Evolutionary conservation across 2,113 vertebrate genomes (phyloP), one percentile per base, ranked within the genome.

Genomic region (Boleophthalmus pectinirostris): DNA sequence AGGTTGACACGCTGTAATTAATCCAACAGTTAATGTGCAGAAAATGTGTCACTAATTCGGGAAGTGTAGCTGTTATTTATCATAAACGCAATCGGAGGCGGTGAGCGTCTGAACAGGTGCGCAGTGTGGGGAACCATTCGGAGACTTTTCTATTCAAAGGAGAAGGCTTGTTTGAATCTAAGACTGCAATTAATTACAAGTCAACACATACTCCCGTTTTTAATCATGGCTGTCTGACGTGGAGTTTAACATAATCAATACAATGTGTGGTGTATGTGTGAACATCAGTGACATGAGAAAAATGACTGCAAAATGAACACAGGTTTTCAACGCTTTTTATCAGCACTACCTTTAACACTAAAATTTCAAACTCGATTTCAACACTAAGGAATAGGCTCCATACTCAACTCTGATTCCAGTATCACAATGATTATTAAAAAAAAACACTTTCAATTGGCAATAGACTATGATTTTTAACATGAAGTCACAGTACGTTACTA

Each of bases 21-120:
- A 64, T 64, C 61, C 61, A 64, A 38, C 33, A 64, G 61, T 64
- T 64, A 64, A 64, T 35, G 61, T 64, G 61, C 61, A 64, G 61
- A 64, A 64, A 64, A 64, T 64, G 61, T 64, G 61, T 64, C 61
- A 64, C 29, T 64, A 64, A 64, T 64, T 64, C 18, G 33, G 61
- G 61, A 64, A 64, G 61, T 64, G 61, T 64, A 38, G 29, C 29
- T 38, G 61, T 64, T 64, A 64, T 64, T 64, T 61, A 33, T 61
- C 58, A 61, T 61, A 61, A 61, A 61, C 12, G 24, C 24, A 61
- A 61, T 61, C 29, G 18, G 60, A 64, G 60, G 60, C 60, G 18
- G 61, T n/a, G 38, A 0, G 60, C 16, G 60, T 35, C 12, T 20
- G 60, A 63, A 63, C 60, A 64, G 33, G 29, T n/a, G 16, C 29